Evolutionary conservation across 37 sponge, comb jelly and placozoan genomes (phyloP).

Genomic region (Halisarca cf. caerulea): DNA sequence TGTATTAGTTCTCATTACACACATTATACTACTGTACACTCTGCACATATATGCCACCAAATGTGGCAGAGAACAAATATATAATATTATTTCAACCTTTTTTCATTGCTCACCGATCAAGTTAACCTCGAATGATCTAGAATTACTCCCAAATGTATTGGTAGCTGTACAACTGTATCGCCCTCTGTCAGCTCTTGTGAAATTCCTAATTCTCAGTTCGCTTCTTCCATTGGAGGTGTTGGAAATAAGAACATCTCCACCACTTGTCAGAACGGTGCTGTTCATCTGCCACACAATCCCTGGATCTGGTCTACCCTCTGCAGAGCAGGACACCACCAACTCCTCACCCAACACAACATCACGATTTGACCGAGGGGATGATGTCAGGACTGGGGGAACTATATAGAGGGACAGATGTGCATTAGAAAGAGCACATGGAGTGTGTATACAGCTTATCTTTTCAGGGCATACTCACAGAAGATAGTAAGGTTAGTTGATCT

Average conservation of each 20-base stretch:
- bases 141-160: background rate
- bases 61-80: too few species aligned
- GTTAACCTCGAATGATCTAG: background rate
- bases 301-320: background rate
- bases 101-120: background rate
- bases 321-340: background rate
- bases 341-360: slow-evolving; percentile 3
- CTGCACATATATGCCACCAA: too few species aligned
- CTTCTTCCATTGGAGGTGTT: background rate
- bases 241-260: too few species aligned
- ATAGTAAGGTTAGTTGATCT: background rate
- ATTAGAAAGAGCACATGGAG: too few species aligned
- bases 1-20: too few species aligned
- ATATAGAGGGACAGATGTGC: too few species aligned
- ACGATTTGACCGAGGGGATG: background rate
- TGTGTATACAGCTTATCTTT: background rate
- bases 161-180: background rate
- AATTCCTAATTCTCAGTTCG: background rate
- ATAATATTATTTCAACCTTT: too few species aligned
- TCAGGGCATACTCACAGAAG: background rate
- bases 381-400: background rate
- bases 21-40: too few species aligned
- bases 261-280: background rate
- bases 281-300: background rate
- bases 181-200: background rate